Conservation (phyloP, 2,113 vertebrate species). For the Brachypteracias leptosomus region DNA sequence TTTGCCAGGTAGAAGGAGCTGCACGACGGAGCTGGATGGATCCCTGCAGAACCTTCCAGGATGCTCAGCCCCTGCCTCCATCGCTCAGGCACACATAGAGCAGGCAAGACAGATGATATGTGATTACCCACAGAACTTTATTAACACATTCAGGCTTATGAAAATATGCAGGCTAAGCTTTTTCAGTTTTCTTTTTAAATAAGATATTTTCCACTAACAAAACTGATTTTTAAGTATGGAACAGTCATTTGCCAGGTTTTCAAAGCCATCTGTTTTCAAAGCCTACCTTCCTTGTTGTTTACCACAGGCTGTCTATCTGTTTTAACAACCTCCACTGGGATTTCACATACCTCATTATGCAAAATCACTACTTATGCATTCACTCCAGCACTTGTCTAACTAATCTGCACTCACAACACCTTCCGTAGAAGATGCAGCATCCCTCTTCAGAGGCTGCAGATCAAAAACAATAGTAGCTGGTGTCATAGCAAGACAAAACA, state of each 20-base stretch:
- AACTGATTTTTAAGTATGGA: conserved; percentile 77
- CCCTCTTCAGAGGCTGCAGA: conserved; percentile 69
- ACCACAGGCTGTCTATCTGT: conserved; percentile 82
- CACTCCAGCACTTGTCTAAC: conserved; percentile 77
- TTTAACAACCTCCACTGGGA: conserved; percentile 87
- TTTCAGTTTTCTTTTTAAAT: not conserved
- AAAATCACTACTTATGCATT: conserved; percentile 80
- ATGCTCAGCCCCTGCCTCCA: not conserved
- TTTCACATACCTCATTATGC: conserved; percentile 82
- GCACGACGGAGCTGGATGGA: fast-evolving
- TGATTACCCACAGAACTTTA: conserved; percentile 59
- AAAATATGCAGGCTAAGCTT: conserved; percentile 70
- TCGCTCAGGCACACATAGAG: not conserved
- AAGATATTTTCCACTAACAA: conserved; percentile 65
- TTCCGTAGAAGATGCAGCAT: conserved; percentile 67
- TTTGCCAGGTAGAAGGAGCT: not conserved
- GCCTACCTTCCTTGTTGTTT: conserved; percentile 82
- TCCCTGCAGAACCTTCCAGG: fast-evolving
- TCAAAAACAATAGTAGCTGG: conserved; percentile 68
- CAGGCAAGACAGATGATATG: conserved; percentile 16
- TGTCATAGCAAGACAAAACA: conserved; percentile 68
- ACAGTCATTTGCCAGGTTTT: conserved; percentile 78
- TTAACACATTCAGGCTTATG: conserved; percentile 56
- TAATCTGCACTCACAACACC: conserved; percentile 78
- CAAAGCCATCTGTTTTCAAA: conserved; percentile 86